Evolutionary conservation across 2,797 vertebrate genomes (phyloP).

Genomic region (Molossus alvarezi): DNA sequence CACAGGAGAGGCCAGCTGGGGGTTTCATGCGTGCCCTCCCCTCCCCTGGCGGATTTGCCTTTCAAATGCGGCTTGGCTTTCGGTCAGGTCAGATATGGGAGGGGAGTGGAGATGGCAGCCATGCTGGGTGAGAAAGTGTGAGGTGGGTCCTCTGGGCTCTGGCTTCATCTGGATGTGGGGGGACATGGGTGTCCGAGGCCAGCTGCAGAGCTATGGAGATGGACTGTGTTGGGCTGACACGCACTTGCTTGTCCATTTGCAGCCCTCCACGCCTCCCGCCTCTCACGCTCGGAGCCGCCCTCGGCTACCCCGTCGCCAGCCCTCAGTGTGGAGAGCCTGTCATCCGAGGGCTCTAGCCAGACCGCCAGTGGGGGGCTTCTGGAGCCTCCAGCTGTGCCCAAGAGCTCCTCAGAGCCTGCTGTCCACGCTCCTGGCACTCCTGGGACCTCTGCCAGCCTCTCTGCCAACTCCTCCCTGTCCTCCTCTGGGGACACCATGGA

Average conservation of each 20-base stretch:
- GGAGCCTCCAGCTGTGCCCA: constrained; percentile 92
- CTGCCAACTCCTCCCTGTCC: constrained; percentile 90
- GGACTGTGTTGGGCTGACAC: neutral
- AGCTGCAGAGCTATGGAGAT: neutral
- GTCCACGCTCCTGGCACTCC: constrained; percentile 91
- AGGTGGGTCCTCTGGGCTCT: neutral
- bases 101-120: neutral
- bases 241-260: neutral
- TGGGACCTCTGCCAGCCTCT: constrained; percentile 90
- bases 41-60: neutral
- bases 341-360: constrained; percentile 92
- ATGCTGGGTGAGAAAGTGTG: neutral
- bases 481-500: constrained; percentile 87
- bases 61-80: neutral
- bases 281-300: constrained; percentile 94
- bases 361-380: constrained; percentile 77
- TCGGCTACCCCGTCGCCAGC: constrained; percentile 96
- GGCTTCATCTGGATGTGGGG: neutral
- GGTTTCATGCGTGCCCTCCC: neutral
- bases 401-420: constrained; percentile 96
- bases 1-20: neutral
- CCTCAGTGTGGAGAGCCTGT: constrained; percentile 96
- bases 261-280: constrained; percentile 91
- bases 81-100: neutral
- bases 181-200: neutral